Conservation (phyloP, 2,113 vertebrate species). For the Struthidea cinerea region DNA sequence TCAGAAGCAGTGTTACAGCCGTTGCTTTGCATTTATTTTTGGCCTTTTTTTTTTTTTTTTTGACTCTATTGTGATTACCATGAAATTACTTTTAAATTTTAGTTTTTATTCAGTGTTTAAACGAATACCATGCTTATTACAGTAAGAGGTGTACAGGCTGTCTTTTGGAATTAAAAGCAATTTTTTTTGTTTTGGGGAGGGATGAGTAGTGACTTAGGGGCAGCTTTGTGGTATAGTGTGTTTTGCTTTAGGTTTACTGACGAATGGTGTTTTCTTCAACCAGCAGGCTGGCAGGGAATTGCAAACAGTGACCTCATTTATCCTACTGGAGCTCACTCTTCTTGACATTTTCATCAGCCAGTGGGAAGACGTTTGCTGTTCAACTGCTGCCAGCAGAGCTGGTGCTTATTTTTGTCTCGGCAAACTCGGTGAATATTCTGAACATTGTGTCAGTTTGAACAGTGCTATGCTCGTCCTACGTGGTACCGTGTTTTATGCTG, state of each 20-base stretch:
- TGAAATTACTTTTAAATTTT: neutral
- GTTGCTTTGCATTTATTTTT: neutral
- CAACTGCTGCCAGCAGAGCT: slow-evolving; percentile 21
- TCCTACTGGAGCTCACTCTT: neutral
- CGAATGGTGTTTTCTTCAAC: slow-evolving; percentile 20
- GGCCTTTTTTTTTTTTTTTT: neutral
- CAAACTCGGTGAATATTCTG: neutral
- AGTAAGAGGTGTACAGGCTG: neutral
- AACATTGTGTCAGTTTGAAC: neutral
- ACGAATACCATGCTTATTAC: neutral
- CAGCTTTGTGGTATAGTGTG: neutral
- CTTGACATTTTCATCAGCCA: slow-evolving; percentile 35
- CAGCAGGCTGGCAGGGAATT: slow-evolving; percentile 26
- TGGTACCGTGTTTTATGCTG: neutral
- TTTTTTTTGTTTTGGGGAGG: neutral
- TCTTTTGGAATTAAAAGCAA: neutral
- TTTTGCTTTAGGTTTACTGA: slow-evolving; percentile 33
- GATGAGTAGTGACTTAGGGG: neutral
- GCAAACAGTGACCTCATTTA: slow-evolving; percentile 43
- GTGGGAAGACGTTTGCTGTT: slow-evolving; percentile 15
- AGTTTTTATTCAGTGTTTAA: neutral
- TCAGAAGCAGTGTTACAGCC: neutral
- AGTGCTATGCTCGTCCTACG: neutral
- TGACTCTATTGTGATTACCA: neutral
- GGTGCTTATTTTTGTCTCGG: neutral